Percentiles rank a stretch among this genome's conserved stretches.
These are phyloP conservation scores for Tanypteryx hageni DNA, from an alignment of 2,888 invertebrate species.

Conservation along the genomic window DNA sequence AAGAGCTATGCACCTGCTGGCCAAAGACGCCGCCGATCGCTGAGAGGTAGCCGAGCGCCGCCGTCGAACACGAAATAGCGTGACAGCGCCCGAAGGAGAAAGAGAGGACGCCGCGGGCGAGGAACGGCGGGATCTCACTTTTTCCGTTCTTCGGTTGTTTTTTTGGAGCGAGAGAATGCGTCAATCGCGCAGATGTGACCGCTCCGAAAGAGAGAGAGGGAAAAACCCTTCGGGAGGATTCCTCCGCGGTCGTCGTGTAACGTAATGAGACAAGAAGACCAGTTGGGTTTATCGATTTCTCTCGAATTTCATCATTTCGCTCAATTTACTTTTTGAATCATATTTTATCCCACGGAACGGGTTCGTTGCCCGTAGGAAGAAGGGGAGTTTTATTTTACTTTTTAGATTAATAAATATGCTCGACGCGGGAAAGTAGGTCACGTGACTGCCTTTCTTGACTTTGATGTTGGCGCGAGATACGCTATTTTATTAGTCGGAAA, in stretches of 20 bases:
- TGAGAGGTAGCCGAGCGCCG: conserved; percentile 36
- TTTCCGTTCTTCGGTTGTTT: conserved; percentile 3
- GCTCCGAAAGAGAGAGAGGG: conserved; percentile 25
- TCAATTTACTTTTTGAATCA: neutral
- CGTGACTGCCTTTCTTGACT: neutral
- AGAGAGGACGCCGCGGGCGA: neutral
- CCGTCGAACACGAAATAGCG: conserved; percentile 44
- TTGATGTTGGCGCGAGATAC: neutral
- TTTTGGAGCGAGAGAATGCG: conserved; percentile 42
- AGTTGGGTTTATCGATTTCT: conserved; percentile 36
- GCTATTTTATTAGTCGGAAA: neutral
- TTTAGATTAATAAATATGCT: neutral
- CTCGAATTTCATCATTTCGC: conserved; percentile 13
- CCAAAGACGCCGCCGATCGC: conserved; percentile 68
- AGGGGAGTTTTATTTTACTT: neutral
- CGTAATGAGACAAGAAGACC: conserved; percentile 31
- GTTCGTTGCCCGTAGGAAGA: neutral
- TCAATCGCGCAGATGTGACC: conserved; percentile 63
- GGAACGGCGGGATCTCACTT: conserved; percentile 70
- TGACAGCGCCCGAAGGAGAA: conserved; percentile 35
- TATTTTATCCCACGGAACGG: neutral
- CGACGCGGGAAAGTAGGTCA: neutral
- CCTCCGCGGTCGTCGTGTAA: neutral
- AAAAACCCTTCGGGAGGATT: neutral
- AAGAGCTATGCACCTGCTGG: conserved; percentile 73